Percentiles rank a stretch among this genome's conserved stretches.
These are phyloP conservation scores for Eupithecia centaureata DNA, from an alignment of 2,888 invertebrate genomes.

Conservation along the genomic window DNA sequence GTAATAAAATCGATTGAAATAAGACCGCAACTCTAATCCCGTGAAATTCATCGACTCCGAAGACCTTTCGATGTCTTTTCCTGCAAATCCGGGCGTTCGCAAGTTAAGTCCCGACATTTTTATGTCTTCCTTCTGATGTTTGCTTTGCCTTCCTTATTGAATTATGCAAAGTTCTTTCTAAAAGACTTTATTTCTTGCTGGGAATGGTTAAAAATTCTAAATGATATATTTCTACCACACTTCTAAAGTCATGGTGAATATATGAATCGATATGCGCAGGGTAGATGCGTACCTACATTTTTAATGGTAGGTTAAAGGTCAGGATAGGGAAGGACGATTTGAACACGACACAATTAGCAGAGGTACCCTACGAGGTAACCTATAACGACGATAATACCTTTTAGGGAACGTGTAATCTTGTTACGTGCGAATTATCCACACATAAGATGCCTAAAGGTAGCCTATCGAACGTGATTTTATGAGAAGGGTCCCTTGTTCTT, in stretches of 20 bases:
- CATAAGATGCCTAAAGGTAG: not conserved
- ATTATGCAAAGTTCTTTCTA: conserved; percentile 29
- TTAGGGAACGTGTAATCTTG: conserved; percentile 16
- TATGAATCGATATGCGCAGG: conserved; percentile 3
- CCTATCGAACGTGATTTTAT: not conserved
- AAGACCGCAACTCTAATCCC: conserved; percentile 62
- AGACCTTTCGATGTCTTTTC: conserved; percentile 71
- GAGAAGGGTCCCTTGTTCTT: no score
- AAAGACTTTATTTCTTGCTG: conserved; percentile 7
- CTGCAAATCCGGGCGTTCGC: conserved; percentile 70
- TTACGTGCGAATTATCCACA: conserved; percentile 29
- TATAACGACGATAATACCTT: conserved; percentile 20
- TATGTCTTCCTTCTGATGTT: conserved; percentile 66
- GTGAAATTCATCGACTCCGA: conserved; percentile 67
- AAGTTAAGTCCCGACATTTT: conserved; percentile 69
- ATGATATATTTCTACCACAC: not conserved
- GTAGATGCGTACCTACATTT: conserved; percentile 8
- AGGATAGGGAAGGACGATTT: conserved; percentile 2
- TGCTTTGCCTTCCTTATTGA: conserved; percentile 33
- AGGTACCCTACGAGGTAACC: not conserved
- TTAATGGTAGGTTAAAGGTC: conserved; percentile 19
- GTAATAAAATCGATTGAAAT: conserved; percentile 63
- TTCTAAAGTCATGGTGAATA: conserved; percentile 4
- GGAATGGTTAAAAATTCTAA: not conserved
- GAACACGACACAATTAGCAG: conserved; percentile 25